Conservation (phyloP, 2,888 invertebrate species). For the Chydorus sphaericus region DNA sequence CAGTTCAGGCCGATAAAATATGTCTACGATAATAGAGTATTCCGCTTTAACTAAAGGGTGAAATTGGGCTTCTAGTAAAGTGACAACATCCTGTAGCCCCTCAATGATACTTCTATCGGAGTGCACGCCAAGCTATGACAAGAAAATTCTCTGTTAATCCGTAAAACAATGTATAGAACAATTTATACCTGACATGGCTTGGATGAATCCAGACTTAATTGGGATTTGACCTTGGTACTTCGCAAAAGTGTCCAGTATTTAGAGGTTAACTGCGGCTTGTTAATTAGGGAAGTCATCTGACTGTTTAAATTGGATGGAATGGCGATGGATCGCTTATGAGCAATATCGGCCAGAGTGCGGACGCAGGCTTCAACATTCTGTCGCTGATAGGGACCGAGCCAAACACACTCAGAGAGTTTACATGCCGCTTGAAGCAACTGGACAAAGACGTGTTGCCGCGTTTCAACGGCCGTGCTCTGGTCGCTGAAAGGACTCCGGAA, state of each 20-base stretch:
- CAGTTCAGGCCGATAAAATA: slow-evolving; percentile 79
- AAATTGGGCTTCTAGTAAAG: slow-evolving; percentile 80
- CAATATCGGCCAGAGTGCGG: slow-evolving; percentile 80
- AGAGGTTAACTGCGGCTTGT: slow-evolving; percentile 56
- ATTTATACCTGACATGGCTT: slow-evolving; percentile 43
- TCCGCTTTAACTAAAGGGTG: slow-evolving; percentile 93
- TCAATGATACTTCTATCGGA: slow-evolving; percentile 89
- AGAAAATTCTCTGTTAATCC: neutral
- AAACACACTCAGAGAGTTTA: slow-evolving; percentile 78
- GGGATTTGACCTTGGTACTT: slow-evolving; percentile 60
- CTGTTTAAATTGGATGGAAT: slow-evolving; percentile 82
- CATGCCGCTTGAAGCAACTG: slow-evolving; percentile 83
- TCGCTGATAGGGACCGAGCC: slow-evolving; percentile 77
- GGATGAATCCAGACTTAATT: slow-evolving; percentile 45
- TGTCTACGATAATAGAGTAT: slow-evolving; percentile 86
- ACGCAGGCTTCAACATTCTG: slow-evolving; percentile 94
- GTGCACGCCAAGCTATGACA: slow-evolving; percentile 29
- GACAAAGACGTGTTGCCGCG: slow-evolving; percentile 89
- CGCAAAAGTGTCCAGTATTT: slow-evolving; percentile 82
- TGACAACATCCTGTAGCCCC: slow-evolving; percentile 87
- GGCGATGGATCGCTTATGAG: slow-evolving; percentile 78
- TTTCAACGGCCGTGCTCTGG: slow-evolving; percentile 89
- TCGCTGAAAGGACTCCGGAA: slow-evolving; percentile 94
- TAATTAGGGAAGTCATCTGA: slow-evolving; percentile 77
- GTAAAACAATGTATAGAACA: neutral